Evolutionary conservation across 2,888 invertebrate genomes (phyloP), one percentile per base, ranked within the genome.

Genomic region (Epiblema foenella): DNA sequence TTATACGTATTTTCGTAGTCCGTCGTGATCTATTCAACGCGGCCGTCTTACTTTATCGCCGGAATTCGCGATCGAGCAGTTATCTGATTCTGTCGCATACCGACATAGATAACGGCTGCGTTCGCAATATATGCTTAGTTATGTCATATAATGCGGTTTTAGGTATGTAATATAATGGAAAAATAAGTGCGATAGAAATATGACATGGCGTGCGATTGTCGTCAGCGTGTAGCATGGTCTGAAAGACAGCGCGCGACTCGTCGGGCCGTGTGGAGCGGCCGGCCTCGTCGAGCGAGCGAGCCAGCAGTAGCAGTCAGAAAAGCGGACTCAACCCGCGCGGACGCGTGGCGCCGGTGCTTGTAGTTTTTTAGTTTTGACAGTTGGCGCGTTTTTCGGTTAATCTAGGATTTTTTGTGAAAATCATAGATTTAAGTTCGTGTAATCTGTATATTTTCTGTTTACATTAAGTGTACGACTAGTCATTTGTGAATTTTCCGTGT

Each of bases 291-390:
- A 75, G 65, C 74, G 73, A 51, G 68, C 72, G 78, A 76, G 71
- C 69, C 72, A 71, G 68, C 24, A 24, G 24, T 24, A 24, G 24
- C 73, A 92, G 93, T 93, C 91, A 88, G 87, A 85, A 88, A 87
- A 90, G 88, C 90, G 91, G 93, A 90, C 92, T 92, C 92, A 85
- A 83, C 86, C 88, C 89, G 93, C 90, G 91, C 87, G 89, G 89
- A 83, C 83, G 92, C 89, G 90, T 88, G 86, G 87, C 84, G 89
- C 87, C 85, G 93, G 92, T 93, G 93, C 93, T 93, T 90, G 92
- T 93, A 92, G 92, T 91, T 91, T 91, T 91, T 93, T 92, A 91
- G 90, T 90, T 92, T 85, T 93, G 92, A 93, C 93, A 93, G 90
- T 93, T 93, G 93, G 91, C 93, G 93, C 91, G 91, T 88, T 93